Percentiles rank a stretch among this genome's conserved stretches.
These are phyloP conservation scores for Glyptemys insculpta DNA, from an alignment of 2,797 vertebrate genomes.

Conservation along the genomic window DNA sequence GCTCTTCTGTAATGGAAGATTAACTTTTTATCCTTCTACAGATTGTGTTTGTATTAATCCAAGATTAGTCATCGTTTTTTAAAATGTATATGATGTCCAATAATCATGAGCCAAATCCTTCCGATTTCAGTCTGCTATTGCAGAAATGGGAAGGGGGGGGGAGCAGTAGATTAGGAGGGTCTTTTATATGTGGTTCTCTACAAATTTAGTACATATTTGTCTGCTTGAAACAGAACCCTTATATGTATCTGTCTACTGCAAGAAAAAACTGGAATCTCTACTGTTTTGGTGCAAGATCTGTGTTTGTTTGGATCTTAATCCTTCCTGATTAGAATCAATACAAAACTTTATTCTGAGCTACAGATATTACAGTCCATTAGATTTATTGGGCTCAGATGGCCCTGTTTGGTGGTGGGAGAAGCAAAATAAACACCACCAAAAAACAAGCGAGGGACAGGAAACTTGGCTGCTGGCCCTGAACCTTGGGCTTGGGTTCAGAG, in stretches of 20 bases:
- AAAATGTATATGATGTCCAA: not conserved
- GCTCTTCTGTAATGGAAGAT: not conserved
- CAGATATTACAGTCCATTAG: not conserved
- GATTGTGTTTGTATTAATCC: not conserved
- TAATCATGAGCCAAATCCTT: not conserved
- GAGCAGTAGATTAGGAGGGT: not conserved
- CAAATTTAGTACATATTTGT: not conserved
- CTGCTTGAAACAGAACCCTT: not conserved
- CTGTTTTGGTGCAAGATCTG: rapidly evolving
- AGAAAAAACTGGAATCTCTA: not conserved
- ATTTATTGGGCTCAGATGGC: not conserved
- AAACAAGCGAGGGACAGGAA: not conserved
- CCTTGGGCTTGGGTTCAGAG: not conserved
- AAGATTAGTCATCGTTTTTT: not conserved
- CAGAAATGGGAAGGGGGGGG: no score
- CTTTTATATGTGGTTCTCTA: rapidly evolving
- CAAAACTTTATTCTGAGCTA: not conserved
- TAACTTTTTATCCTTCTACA: not conserved
- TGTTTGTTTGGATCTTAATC: not conserved
- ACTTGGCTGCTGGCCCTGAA: not conserved
- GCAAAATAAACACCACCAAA: not conserved
- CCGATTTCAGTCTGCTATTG: not conserved
- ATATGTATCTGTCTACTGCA: not conserved
- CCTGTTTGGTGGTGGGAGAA: not conserved
- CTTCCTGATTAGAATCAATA: not conserved